Evolutionary conservation across 2,797 vertebrate species (phyloP).

Genomic region (Triplophysa bombifrons): DNA sequence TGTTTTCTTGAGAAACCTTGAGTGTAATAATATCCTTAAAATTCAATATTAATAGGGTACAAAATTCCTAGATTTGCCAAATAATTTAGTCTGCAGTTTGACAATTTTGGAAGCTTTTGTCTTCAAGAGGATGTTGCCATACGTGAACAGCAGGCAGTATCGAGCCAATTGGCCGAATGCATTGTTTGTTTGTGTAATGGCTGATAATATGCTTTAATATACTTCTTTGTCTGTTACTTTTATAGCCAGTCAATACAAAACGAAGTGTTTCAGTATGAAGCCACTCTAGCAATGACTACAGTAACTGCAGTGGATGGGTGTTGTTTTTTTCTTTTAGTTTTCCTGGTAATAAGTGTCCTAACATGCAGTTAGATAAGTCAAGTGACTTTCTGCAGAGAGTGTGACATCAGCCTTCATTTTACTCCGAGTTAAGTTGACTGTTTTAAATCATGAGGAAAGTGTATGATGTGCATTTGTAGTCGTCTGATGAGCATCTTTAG

Average conservation of each 20-base stretch:
- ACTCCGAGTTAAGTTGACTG: not conserved
- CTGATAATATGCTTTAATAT: constrained; percentile 6
- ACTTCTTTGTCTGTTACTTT: constrained; percentile 10
- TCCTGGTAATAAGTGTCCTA: not conserved
- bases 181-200: not conserved
- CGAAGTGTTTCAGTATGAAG: constrained; percentile 18
- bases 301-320: not conserved
- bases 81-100: too few species aligned
- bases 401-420: constrained; percentile 5
- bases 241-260: not conserved
- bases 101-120: not conserved
- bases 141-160: constrained; percentile 3
- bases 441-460: not conserved
- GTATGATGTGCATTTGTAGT: not conserved
- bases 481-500: too few species aligned
- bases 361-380: not conserved
- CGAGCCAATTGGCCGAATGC: not conserved
- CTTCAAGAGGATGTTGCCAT: not conserved
- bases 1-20: not conserved
- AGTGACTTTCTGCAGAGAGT: not conserved
- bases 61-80: not conserved
- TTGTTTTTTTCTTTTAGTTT: constrained; percentile 15
- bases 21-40: not conserved
- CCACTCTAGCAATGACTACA: not conserved
- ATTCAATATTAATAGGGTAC: not conserved